A percentile compares a stretch with the other conserved stretches of the same genome.
phyloP scores from a whole-genome alignment of 2,113 vertebrate genomes.

The Chaenocephalus aceratus region DNA sequence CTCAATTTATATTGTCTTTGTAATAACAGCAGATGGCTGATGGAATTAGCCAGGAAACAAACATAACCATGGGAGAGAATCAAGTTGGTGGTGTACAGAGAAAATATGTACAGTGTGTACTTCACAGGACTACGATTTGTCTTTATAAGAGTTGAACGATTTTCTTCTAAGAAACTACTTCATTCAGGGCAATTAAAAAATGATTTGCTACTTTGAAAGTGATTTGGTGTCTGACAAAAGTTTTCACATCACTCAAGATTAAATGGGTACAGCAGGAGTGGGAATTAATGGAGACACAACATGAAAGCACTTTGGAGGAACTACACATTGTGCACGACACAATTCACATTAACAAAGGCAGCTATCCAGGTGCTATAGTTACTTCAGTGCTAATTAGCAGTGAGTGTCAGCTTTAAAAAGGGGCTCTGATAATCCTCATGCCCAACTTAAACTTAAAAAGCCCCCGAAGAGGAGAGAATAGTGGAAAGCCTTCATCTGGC shows the following conservation, averaged over 20 bases:
- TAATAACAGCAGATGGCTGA: constrained; percentile 36
- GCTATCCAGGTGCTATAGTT: constrained; percentile 44
- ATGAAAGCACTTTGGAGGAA: constrained; percentile 49
- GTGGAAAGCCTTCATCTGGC: constrained; percentile 17
- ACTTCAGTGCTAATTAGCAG: constrained; percentile 55
- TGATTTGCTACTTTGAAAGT: constrained; percentile 25
- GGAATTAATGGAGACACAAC: constrained; percentile 12
- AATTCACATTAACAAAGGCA: constrained; percentile 31
- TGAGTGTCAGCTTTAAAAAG: constrained; percentile 30
- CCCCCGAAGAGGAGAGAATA: constrained; percentile 15
- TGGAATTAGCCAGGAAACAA: constrained; percentile 35
- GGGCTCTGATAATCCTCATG: constrained; percentile 32
- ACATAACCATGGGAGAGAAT: constrained; percentile 10
- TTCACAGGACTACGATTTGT: background rate
- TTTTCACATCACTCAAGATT: constrained; percentile 26
- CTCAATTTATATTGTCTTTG: constrained; percentile 22
- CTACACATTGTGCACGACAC: background rate
- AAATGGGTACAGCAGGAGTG: constrained; percentile 7
- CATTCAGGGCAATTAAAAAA: constrained; percentile 18
- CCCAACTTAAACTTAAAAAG: background rate
- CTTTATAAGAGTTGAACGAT: background rate
- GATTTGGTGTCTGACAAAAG: background rate
- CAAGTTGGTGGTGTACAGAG: background rate
- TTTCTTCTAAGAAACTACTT: background rate
- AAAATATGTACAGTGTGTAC: background rate